Evolutionary conservation across 2,888 invertebrate genomes (phyloP).

Genomic region (Tipula vernalis): DNA sequence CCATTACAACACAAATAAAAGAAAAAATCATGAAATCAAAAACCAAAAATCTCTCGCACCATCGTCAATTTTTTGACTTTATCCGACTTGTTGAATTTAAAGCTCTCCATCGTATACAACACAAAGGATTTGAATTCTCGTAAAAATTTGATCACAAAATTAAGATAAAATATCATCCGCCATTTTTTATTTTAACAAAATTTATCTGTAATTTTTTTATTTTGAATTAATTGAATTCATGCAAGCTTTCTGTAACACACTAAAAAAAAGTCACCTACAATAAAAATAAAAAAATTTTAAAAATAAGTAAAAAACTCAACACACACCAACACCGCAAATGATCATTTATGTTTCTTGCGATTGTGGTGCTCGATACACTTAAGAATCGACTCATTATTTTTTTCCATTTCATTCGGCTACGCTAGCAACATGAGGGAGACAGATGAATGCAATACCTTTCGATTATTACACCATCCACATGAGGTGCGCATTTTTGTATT

Average conservation of each 20-base stretch:
- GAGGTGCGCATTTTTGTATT: background rate
- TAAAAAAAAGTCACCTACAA: background rate
- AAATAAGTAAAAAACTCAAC: background rate
- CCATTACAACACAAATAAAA: background rate
- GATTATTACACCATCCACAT: background rate
- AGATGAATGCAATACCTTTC: background rate
- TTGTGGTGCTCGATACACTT: background rate
- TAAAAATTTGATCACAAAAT: background rate
- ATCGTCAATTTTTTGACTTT: background rate
- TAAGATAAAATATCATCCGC: background rate
- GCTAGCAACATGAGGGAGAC: background rate
- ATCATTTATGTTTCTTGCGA: background rate
- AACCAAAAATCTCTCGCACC: background rate
- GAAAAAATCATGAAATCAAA: background rate
- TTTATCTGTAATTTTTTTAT: background rate
- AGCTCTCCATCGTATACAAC: background rate
- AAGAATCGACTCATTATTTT: background rate
- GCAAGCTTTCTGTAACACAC: background rate
- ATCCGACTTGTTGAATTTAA: background rate
- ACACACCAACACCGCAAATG: background rate
- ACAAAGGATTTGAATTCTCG: background rate
- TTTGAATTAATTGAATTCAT: background rate
- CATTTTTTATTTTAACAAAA: background rate
- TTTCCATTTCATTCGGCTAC: background rate
- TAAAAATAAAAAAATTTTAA: background rate